Evolutionary conservation across 2,797 vertebrate genomes (phyloP), one percentile per base, ranked within the genome.

Genomic region (Mormyrus proboscirostris): DNA sequence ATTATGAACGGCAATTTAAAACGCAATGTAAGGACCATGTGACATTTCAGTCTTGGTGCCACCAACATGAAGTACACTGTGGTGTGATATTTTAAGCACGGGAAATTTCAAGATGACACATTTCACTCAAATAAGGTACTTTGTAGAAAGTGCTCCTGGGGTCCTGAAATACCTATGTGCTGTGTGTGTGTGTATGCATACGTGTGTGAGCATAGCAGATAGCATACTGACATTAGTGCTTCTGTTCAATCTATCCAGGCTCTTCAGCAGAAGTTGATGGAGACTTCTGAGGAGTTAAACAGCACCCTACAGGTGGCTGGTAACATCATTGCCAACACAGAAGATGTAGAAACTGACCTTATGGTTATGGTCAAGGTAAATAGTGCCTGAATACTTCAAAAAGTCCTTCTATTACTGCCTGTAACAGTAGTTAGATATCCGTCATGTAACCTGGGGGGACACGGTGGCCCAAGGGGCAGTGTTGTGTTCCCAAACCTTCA

Each of bases 361-460:
- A 94, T 95, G 1, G 92, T 93, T 49, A 88, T 97, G 91, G 96
- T 97, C 92, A 95, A 96, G 97, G 98, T 99, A 94, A 93, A 92
- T 6, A 1, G 38, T 47, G 8, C 7, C 51, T 53, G 84, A 29
- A 14, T 57, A 38, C 51, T 16, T 57, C 33, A 57, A 57, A 50
- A 12, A 10, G 16, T 19, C 50, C 14, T 16, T 14, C 4, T 33
- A 55, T 55, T 19, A 29, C 84, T 19, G 12, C 14, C 25, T 19
- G 38, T 16, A 22, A 83, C 44, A 49, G 79, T 49, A 49, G 44
- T 83, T 2, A 47, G 5, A 49, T 8, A 2, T 84, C n/a, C 6
- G 7, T 49, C 47, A 12, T 49, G 14, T 8, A n/a, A 44, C 16
- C 3, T n/a, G 41, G 19, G 0, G 38, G 44, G 19, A 44, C 7